phyloP scores from a whole-genome alignment of 2,113 vertebrate species.

The Antigone vipio region DNA sequence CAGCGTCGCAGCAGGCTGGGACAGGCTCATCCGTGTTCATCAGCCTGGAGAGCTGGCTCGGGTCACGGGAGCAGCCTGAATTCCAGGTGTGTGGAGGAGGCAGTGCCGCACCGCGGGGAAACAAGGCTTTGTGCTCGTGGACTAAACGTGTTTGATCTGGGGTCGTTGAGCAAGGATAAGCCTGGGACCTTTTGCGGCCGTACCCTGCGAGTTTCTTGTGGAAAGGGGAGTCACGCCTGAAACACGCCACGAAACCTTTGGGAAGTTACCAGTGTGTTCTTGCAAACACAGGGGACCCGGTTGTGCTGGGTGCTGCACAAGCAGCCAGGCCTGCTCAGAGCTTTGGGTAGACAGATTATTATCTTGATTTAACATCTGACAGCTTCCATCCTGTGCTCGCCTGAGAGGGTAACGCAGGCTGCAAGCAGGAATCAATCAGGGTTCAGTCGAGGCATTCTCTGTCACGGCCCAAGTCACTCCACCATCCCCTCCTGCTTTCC shows the following conservation, averaged over 20 bases:
- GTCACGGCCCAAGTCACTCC: not conserved
- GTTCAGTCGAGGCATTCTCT: not conserved
- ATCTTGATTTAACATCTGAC: conserved; percentile 16
- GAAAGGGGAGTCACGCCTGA: rapidly evolving
- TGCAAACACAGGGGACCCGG: rapidly evolving
- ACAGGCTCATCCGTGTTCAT: not conserved
- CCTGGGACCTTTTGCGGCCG: not conserved
- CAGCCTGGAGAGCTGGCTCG: not conserved
- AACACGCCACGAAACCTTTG: rapidly evolving
- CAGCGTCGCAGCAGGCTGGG: not conserved
- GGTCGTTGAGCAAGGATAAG: not conserved
- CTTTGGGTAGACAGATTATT: not conserved
- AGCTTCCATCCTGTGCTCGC: not conserved
- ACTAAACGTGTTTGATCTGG: rapidly evolving
- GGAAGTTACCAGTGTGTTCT: not conserved
- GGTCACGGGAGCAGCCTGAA: not conserved
- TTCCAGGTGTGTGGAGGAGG: not conserved
- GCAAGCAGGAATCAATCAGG: not conserved
- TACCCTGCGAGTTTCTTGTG: rapidly evolving
- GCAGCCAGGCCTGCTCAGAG: conserved; percentile 20
- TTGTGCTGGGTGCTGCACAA: not conserved
- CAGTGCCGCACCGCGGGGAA: not conserved
- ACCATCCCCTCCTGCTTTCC: not conserved
- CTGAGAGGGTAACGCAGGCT: not conserved
- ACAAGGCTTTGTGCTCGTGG: rapidly evolving